phyloP scores from a whole-genome alignment of 2,113 vertebrate genomes.

The Rhea pennata region DNA sequence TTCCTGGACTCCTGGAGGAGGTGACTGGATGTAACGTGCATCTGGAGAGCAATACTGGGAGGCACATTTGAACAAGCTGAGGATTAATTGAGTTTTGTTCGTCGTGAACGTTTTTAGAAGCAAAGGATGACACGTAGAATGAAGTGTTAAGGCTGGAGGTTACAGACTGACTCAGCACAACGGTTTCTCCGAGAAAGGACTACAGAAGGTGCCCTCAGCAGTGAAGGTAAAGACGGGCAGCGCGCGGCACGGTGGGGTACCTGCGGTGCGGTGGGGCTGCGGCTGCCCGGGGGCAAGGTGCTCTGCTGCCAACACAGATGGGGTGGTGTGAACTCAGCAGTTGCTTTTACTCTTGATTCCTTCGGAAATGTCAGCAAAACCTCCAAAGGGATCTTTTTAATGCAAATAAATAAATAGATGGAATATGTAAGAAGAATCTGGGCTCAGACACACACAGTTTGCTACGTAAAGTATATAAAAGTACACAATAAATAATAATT shows the following conservation, averaged over 20 bases:
- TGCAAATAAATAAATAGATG: neutral
- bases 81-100: neutral
- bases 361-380: neutral
- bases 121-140: neutral
- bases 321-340: no score
- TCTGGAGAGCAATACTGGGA: neutral
- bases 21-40: neutral
- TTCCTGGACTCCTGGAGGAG: neutral
- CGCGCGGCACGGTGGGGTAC: accelerated
- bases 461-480: neutral
- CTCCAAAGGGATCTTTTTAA: neutral
- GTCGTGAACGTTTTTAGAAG: accelerated
- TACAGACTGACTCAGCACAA: neutral
- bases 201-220: accelerated
- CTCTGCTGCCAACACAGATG: accelerated
- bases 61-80: neutral
- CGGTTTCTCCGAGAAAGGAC: neutral
- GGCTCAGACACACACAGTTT: neutral
- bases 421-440: neutral
- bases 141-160: neutral
- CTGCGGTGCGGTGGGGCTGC: neutral
- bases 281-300: accelerated
- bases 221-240: neutral
- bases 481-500: neutral
- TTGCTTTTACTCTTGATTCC: neutral